A percentile compares a stretch with the other conserved stretches of the same genome.
phyloP scores from a whole-genome alignment of 2,888 invertebrate genomes.

The Drosophila melanocephala region DNA sequence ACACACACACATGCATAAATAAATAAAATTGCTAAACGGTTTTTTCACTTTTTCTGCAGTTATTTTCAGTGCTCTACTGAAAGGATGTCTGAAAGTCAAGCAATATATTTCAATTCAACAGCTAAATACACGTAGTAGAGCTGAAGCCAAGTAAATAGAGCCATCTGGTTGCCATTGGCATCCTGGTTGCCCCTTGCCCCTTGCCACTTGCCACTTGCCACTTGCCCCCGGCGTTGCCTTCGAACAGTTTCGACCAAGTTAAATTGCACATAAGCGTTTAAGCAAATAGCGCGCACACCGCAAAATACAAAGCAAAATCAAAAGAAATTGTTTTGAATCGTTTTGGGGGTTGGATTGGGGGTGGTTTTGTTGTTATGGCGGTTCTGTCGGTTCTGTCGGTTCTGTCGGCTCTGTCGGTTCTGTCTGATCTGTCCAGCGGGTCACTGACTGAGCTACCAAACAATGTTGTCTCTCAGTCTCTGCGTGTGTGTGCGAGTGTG shows the following conservation, averaged over 20 bases:
- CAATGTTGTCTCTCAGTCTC: background rate
- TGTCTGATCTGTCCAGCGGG: slow-evolving; percentile 26
- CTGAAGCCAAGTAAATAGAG: slow-evolving; percentile 31
- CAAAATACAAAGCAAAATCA: slow-evolving; percentile 58
- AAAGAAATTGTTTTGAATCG: slow-evolving; percentile 68
- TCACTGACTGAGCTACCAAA: slow-evolving; percentile 36
- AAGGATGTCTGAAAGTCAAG: slow-evolving; percentile 2
- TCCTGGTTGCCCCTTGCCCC: slow-evolving; percentile 13
- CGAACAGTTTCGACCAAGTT: slow-evolving; percentile 27
- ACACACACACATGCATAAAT: background rate
- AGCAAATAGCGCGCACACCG: slow-evolving; percentile 54
- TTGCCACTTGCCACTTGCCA: background rate
- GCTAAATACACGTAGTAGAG: background rate
- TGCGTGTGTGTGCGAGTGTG: slow-evolving; percentile 17
- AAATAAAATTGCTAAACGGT: background rate
- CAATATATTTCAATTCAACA: background rate
- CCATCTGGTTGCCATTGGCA: slow-evolving; percentile 40
- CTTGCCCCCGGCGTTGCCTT: slow-evolving; percentile 6
- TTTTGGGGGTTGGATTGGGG: background rate
- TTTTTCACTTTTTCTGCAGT: background rate
- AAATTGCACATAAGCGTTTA: slow-evolving; percentile 61
- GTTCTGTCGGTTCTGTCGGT: slow-evolving; percentile 3
- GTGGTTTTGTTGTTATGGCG: slow-evolving; percentile 25
- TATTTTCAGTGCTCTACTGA: background rate
- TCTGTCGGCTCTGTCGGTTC: background rate